A percentile compares a stretch with the other conserved stretches of the same genome.
Evolutionary conservation across 1,140 invertebrate species (phyloP).

Genomic region (Drosophila melanica): DNA sequence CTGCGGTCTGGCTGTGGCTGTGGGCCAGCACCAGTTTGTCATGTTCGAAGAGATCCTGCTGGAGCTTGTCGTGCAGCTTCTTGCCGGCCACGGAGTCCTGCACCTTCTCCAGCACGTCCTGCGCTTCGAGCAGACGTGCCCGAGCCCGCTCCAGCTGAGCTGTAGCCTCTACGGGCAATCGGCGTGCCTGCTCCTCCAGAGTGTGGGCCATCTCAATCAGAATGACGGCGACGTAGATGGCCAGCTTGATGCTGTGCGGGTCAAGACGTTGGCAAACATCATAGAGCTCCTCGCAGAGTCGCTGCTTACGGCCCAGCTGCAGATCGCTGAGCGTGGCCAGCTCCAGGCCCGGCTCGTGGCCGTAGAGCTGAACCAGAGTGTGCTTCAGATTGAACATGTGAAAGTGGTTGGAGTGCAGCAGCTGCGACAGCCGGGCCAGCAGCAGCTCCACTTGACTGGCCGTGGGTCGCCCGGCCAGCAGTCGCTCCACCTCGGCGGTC

Average conservation of each 20-base stretch:
- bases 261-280: conserved; percentile 87
- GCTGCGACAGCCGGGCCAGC: conserved; percentile 86
- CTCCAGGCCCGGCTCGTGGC: conserved; percentile 87
- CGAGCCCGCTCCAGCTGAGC: conserved; percentile 32
- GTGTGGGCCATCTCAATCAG: conserved; percentile 88
- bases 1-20: conserved; percentile 12
- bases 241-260: conserved; percentile 88
- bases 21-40: conserved; percentile 52
- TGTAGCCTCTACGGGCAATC: conserved; percentile 67
- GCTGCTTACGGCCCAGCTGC: conserved; percentile 87
- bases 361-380: conserved; percentile 91
- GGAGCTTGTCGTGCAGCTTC: conserved; percentile 67
- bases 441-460: conserved; percentile 87
- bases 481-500: conserved; percentile 89
- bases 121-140: conserved; percentile 59
- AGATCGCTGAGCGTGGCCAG: conserved; percentile 85
- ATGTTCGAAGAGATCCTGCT: conserved; percentile 55
- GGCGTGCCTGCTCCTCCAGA: conserved; percentile 85
- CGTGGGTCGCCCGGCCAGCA: conserved; percentile 86
- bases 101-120: conserved; percentile 67
- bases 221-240: conserved; percentile 89
- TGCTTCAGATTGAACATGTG: conserved; percentile 91
- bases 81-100: conserved; percentile 70
- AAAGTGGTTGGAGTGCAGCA: conserved; percentile 92
- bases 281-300: conserved; percentile 89